Conservation (phyloP, 2,113 vertebrate genomes). For the Takifugu bimaculatus region DNA sequence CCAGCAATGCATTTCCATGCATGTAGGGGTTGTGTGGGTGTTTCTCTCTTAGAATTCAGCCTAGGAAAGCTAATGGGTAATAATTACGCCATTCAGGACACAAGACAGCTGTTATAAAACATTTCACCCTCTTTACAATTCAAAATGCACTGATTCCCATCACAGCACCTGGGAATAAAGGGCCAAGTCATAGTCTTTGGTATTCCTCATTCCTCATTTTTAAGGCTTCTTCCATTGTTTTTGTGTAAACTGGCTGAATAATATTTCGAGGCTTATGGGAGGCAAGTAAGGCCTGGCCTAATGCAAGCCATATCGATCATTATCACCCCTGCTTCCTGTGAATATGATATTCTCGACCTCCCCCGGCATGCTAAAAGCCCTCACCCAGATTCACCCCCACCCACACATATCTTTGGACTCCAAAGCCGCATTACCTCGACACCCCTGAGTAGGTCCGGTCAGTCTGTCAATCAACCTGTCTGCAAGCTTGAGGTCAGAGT, state of each 20-base stretch:
- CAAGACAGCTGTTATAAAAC: background rate
- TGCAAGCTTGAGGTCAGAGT: slow-evolving; percentile 29
- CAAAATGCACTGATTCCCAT: too few relatives aligned
- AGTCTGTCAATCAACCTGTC: slow-evolving; percentile 23
- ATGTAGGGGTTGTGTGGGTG: slow-evolving; percentile 9
- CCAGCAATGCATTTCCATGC: slow-evolving; percentile 22
- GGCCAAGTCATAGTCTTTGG: too few relatives aligned
- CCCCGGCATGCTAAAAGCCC: slow-evolving; percentile 57
- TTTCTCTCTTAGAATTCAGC: slow-evolving; percentile 24
- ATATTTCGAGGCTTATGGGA: slow-evolving; percentile 42
- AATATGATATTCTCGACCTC: slow-evolving; percentile 62
- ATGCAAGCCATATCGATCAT: slow-evolving; percentile 67
- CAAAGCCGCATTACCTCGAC: slow-evolving; percentile 40
- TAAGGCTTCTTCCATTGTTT: slow-evolving; percentile 6
- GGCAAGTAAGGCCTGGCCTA: slow-evolving; percentile 48
- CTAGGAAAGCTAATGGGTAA: slow-evolving; percentile 32
- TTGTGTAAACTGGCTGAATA: slow-evolving; percentile 18
- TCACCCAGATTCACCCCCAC: slow-evolving; percentile 9
- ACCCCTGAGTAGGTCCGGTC: slow-evolving; percentile 14
- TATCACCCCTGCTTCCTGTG: slow-evolving; percentile 68
- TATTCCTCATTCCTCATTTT: too few relatives aligned
- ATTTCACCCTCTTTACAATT: too few relatives aligned
- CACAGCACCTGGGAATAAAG: too few relatives aligned
- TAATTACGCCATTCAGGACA: slow-evolving; percentile 33
- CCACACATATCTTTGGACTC: slow-evolving; percentile 9